Evolutionary conservation across 2,797 vertebrate species (phyloP).

Genomic region (Galaxias olidus): DNA sequence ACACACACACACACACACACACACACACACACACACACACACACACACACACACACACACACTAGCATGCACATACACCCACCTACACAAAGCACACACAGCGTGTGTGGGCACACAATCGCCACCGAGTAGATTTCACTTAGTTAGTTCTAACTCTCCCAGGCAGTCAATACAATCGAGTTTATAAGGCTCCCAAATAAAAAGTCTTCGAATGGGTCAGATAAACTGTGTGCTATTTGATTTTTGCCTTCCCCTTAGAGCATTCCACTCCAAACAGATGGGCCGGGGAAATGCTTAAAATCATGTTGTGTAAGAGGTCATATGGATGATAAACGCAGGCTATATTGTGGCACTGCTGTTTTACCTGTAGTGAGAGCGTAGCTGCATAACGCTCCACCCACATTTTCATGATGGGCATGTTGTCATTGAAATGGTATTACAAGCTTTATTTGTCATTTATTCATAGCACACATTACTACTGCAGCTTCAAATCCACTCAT

Average conservation of each 20-base stretch:
- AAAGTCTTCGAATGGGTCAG: slow-evolving; percentile 92
- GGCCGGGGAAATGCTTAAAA: slow-evolving; percentile 50
- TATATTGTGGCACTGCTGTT: neutral
- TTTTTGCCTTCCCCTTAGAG: slow-evolving; percentile 62
- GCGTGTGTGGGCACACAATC: slow-evolving; percentile 81
- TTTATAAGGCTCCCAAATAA: slow-evolving; percentile 97
- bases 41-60: slow-evolving; percentile 11
- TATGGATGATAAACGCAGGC: slow-evolving; percentile 45
- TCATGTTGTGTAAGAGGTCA: slow-evolving; percentile 51
- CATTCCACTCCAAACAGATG: slow-evolving; percentile 64
- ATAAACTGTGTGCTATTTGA: slow-evolving; percentile 85
- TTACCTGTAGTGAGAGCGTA: no score
- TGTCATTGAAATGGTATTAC: no score
- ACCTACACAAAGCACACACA: slow-evolving; percentile 23
- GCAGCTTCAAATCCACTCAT: no score
- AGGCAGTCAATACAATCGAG: slow-evolving; percentile 93
- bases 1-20: slow-evolving; percentile 18
- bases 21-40: slow-evolving; percentile 26
- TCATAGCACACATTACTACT: no score
- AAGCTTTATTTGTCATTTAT: no score
- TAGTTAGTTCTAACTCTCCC: slow-evolving; percentile 93
- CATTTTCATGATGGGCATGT: no score
- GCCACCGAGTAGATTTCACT: slow-evolving; percentile 94
- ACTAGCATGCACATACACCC: neutral
- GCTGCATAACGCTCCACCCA: no score